A percentile compares a stretch with the other conserved stretches of the same genome.
Conservation (phyloP, 2,797 vertebrate species). For the Notolabrus celidotus region DNA sequence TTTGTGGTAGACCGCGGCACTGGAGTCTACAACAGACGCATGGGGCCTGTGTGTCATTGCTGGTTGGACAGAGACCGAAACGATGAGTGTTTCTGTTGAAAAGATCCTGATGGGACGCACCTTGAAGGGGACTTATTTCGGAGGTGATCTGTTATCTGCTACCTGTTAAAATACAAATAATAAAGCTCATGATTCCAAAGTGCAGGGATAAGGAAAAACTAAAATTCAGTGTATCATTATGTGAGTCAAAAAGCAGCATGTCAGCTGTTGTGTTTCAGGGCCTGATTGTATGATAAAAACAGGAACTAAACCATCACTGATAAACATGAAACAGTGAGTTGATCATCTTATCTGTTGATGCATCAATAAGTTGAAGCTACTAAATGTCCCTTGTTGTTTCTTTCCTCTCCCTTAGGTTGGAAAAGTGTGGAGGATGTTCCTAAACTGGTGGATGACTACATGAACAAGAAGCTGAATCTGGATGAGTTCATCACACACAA, state of each 20-base stretch:
- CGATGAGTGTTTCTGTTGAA: constrained; percentile 86
- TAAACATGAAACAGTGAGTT: too few relatives aligned
- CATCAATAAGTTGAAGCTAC: too few relatives aligned
- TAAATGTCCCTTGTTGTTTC: neutral
- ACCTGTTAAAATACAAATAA: too few relatives aligned
- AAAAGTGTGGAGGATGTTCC: constrained; percentile 90
- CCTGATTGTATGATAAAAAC: too few relatives aligned
- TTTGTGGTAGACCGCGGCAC: constrained; percentile 84
- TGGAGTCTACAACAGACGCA: constrained; percentile 90
- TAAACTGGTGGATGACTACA: constrained; percentile 90
- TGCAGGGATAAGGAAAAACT: too few relatives aligned
- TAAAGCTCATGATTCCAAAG: neutral
- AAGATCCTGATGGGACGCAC: constrained; percentile 91
- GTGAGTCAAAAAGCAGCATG: too few relatives aligned
- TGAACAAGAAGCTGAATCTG: constrained; percentile 92
- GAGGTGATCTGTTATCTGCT: constrained; percentile 90
- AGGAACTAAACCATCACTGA: too few relatives aligned
- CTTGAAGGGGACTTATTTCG: constrained; percentile 93
- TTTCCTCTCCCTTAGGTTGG: constrained; percentile 85
- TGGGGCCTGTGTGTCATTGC: constrained; percentile 92
- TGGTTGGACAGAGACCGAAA: constrained; percentile 88
- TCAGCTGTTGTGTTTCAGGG: too few relatives aligned
- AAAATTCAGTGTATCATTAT: neutral
- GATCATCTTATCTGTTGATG: too few relatives aligned
- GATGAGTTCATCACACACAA: constrained; percentile 93